phyloP scores from a whole-genome alignment of 2,888 invertebrate species.

The Julus scandinavius region DNA sequence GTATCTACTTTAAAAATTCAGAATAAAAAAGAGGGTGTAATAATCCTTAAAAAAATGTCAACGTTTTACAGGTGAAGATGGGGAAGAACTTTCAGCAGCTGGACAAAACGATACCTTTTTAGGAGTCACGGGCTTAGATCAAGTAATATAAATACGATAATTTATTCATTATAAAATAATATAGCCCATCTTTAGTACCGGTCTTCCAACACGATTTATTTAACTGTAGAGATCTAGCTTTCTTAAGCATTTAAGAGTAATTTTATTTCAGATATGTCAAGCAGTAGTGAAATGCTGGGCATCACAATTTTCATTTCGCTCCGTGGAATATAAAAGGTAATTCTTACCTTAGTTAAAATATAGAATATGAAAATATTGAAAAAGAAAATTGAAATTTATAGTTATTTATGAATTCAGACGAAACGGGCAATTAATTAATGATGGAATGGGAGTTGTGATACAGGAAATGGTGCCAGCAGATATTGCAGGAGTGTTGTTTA shows the following conservation, averaged over 20 bases:
- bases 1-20: background rate
- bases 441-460: conserved; percentile 82
- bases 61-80: conserved; percentile 75
- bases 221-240: too few species aligned
- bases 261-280: conserved; percentile 61
- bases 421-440: conserved; percentile 76
- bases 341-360: background rate
- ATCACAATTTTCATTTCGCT: conserved; percentile 80
- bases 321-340: conserved; percentile 82
- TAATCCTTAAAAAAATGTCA: too few species aligned
- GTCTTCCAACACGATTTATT: too few species aligned
- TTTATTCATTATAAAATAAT: too few species aligned
- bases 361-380: background rate
- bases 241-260: background rate
- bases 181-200: too few species aligned
- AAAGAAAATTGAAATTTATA: background rate
- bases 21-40: background rate
- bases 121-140: conserved; percentile 70
- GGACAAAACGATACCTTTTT: conserved; percentile 85
- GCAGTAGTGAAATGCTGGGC: conserved; percentile 82
- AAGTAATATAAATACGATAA: conserved; percentile 57
- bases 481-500: conserved; percentile 80
- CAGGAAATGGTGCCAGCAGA: conserved; percentile 80
- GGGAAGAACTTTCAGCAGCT: conserved; percentile 81
- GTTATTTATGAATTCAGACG: conserved; percentile 69